Base-by-base conservation (phyloP, 2,888 invertebrate species). In the Zootermopsis nevadensis region DNA sequence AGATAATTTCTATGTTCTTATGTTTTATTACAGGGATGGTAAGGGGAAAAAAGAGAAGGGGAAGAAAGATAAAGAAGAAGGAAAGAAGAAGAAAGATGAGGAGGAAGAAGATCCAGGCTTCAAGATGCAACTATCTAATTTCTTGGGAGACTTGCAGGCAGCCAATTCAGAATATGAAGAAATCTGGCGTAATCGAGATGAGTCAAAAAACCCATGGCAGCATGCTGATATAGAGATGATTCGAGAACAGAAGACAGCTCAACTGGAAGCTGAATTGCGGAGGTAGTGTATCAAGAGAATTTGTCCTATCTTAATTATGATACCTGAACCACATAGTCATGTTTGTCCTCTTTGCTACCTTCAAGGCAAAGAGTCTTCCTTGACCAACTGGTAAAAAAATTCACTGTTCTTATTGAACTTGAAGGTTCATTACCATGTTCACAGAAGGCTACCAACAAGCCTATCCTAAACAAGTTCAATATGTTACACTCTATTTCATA, bases 251-350 rank as follows among this genome's bases (percentile, higher is more conserved):
- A 98, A 98, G 89, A 93, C 95, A 87, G 90, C 92, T 0, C 95
- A 95, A 89, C 93, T 98, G 84, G 97, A 97, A 89, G 91, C 93
- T 84, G 97, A 97, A 88, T 92, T 98, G 83, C 91, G 97, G 86
- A 92, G 94, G 79, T 79, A 77, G 53, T 55, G 53, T 69, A 33
- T 1, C 66, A 66, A 66, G 0, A 30, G n/a, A 66, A 15, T 48
- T 3, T 4, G 19, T 3, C 19, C 48, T 48, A 19, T 48, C 48
- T 48, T 0, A 15, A 19, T 48, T 48, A 48, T 1, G 48, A 48
- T 19, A 48, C 19, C 15, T 19, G 19, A 48, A 48, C 19, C 12
- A 48, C 19, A 15, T 15, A 42, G 42, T 42, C 19, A 48, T 4
- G 3, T 48, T 48, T 48, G 19, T 15, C 15, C 3, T 48, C 4